phyloP scores from a whole-genome alignment of 2,113 vertebrate species.

The Lepisosteus oculatus region DNA sequence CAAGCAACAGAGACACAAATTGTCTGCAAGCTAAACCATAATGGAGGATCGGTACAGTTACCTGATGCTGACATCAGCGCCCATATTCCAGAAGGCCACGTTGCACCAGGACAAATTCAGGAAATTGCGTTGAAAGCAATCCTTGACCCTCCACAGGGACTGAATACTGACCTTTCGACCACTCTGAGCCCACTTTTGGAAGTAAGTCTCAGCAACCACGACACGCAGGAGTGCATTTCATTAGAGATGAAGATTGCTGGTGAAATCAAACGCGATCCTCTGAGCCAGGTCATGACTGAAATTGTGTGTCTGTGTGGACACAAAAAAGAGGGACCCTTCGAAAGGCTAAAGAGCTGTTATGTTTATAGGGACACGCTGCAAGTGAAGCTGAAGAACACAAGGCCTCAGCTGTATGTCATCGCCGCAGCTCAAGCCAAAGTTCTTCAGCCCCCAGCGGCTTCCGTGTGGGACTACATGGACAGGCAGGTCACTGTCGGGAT shows the following conservation, averaged over 20 bases:
- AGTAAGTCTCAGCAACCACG: slow-evolving; percentile 81
- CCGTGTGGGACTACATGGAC: slow-evolving; percentile 35
- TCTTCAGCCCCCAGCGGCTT: slow-evolving; percentile 54
- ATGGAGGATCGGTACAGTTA: slow-evolving; percentile 81
- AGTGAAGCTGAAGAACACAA: slow-evolving; percentile 59
- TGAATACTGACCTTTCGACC: slow-evolving; percentile 82
- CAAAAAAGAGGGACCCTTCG: slow-evolving; percentile 68
- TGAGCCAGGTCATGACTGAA: slow-evolving; percentile 80
- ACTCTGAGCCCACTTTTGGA: slow-evolving; percentile 86
- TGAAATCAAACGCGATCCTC: slow-evolving; percentile 78
- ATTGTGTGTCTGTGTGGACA: slow-evolving; percentile 62
- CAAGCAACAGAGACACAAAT: slow-evolving; percentile 79
- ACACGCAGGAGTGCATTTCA: slow-evolving; percentile 70
- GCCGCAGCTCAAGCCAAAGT: slow-evolving; percentile 50
- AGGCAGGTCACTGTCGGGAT: slow-evolving; percentile 67
- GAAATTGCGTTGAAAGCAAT: slow-evolving; percentile 83
- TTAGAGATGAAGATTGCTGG: slow-evolving; percentile 84
- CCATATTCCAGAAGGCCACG: slow-evolving; percentile 81
- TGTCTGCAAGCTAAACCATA: slow-evolving; percentile 74
- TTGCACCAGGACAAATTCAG: slow-evolving; percentile 79
- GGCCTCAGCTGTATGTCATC: slow-evolving; percentile 61
- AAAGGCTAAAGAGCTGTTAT: slow-evolving; percentile 59
- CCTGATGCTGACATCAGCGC: slow-evolving; percentile 79
- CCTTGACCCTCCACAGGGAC: slow-evolving; percentile 76
- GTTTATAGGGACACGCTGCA: slow-evolving; percentile 69